These are phyloP conservation scores for Melieria crassipennis DNA, from an alignment of 2,888 invertebrate species.

Conservation along the genomic window DNA sequence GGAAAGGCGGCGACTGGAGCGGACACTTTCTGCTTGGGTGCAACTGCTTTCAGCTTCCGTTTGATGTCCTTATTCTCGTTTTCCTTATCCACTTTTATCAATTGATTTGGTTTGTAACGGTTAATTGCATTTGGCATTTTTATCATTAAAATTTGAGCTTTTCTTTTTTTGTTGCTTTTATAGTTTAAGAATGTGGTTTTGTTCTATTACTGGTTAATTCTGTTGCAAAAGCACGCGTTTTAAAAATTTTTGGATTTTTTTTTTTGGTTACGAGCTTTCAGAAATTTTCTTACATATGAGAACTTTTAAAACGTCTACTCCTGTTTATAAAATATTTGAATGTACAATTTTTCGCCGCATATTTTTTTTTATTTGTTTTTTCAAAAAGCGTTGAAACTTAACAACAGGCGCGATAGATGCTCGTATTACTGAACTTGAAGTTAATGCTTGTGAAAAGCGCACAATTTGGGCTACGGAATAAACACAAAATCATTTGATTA, in stretches of 20 bases:
- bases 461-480: too few relatives aligned
- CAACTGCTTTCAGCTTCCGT: slow-evolving; percentile 29
- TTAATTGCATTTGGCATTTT: slow-evolving; percentile 39
- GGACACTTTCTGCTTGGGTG: neutral
- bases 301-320: slow-evolving; percentile 21
- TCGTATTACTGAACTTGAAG: too few relatives aligned
- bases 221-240: slow-evolving; percentile 16
- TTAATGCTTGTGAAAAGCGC: too few relatives aligned
- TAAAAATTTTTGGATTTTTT: slow-evolving; percentile 7
- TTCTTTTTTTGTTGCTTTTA: slow-evolving; percentile 3
- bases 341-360: too few relatives aligned
- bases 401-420: too few relatives aligned
- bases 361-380: too few relatives aligned
- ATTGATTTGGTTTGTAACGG: slow-evolving; percentile 32
- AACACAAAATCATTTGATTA: too few relatives aligned
- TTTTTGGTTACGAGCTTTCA: slow-evolving; percentile 14
- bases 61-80: slow-evolving; percentile 44
- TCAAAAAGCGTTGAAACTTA: too few relatives aligned
- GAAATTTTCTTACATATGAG: slow-evolving; percentile 18
- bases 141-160: slow-evolving; percentile 17
- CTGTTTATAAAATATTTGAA: neutral
- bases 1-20: slow-evolving; percentile 12
- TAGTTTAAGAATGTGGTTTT: slow-evolving; percentile 14
- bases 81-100: slow-evolving; percentile 45
- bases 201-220: slow-evolving; percentile 24